Evolutionary conservation across 1,140 invertebrate genomes (phyloP).

Genomic region (Bicyclus anynana): DNA sequence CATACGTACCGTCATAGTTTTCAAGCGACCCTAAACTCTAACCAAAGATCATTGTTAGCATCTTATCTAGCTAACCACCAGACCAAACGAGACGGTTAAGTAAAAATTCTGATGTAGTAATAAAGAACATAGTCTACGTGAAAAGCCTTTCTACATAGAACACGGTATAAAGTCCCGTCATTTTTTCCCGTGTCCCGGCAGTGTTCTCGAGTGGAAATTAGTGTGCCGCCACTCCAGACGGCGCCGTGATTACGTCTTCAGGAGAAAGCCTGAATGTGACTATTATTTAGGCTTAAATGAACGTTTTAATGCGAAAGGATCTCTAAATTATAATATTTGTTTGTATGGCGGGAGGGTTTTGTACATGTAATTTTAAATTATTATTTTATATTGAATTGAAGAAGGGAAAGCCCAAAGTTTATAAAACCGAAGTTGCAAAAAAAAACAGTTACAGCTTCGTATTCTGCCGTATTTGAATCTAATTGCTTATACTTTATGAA

Average conservation of each 20-base stretch:
- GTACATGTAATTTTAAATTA: too few species aligned
- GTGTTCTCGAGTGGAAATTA: constrained; percentile 28
- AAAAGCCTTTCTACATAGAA: constrained; percentile 1
- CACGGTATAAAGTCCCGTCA: constrained; percentile 11
- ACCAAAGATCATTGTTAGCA: too few species aligned
- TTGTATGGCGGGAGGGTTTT: too few species aligned
- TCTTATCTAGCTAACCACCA: too few species aligned
- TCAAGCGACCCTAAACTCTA: too few species aligned
- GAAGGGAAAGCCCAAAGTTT: too few species aligned
- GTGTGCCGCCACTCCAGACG: constrained; percentile 24
- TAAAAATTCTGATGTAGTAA: neutral
- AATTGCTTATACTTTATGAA: too few species aligned
- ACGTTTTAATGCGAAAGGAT: constrained; percentile 4
- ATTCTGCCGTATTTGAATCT: too few species aligned
- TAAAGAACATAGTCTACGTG: neutral
- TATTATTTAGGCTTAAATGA: constrained; percentile 8
- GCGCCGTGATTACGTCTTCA: constrained; percentile 22
- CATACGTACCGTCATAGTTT: too few species aligned
- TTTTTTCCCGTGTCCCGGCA: constrained; percentile 15
- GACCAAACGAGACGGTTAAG: neutral
- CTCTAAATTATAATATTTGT: neutral
- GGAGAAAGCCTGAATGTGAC: constrained; percentile 8
- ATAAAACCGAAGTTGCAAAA: too few species aligned
- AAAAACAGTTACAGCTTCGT: too few species aligned
- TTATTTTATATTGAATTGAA: too few species aligned